Conservation (phyloP, 1,140 invertebrate species). For the Drosophila pandora region DNA sequence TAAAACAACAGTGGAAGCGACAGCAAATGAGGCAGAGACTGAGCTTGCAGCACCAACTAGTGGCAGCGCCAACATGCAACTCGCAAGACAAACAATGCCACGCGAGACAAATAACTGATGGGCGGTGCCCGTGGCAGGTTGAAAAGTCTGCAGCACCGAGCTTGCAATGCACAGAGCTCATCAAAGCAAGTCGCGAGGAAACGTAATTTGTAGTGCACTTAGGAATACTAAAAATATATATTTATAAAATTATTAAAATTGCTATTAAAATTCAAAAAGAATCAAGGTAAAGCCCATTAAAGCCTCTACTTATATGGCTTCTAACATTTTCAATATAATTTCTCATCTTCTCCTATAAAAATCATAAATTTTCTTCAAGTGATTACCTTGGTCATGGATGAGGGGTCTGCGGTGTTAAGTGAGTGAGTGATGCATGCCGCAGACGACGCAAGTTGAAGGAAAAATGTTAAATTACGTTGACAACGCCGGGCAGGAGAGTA, state of each 20-base stretch:
- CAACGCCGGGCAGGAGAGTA: constrained; percentile 21
- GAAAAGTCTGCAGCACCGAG: constrained; percentile 60
- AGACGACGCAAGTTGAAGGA: constrained; percentile 77
- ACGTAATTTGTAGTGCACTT: constrained; percentile 62
- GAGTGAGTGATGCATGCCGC: constrained; percentile 78
- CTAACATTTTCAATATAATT: background rate
- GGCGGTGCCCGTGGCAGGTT: constrained; percentile 63
- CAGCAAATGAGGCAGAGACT: constrained; percentile 20
- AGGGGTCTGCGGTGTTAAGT: constrained; percentile 51
- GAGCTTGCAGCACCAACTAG: constrained; percentile 19
- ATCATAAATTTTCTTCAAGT: constrained; percentile 4
- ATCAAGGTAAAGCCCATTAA: background rate
- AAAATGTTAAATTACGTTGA: constrained; percentile 79
- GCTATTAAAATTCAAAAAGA: background rate
- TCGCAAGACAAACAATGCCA: constrained; percentile 70
- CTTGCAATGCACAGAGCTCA: constrained; percentile 65
- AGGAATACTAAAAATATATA: background rate
- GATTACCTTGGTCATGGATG: background rate
- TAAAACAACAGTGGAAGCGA: constrained; percentile 56
- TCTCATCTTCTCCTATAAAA: background rate
- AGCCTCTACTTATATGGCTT: background rate
- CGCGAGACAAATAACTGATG: constrained; percentile 77
- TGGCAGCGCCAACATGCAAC: constrained; percentile 3
- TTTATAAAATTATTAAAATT: background rate
- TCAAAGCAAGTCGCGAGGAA: constrained; percentile 56